Evolutionary conservation across 2,797 vertebrate species (phyloP).

Genomic region (Lacerta agilis): DNA sequence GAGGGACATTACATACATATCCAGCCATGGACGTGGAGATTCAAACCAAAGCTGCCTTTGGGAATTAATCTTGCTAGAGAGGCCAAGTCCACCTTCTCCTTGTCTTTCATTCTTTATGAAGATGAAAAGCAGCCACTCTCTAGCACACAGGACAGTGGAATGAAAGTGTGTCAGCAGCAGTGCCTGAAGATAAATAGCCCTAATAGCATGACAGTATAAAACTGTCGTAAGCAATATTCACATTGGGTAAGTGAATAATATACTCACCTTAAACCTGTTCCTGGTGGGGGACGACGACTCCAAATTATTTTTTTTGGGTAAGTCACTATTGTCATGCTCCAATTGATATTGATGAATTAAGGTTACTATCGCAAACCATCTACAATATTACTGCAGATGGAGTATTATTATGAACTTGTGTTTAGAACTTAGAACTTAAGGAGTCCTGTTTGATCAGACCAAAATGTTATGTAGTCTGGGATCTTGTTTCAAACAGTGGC

Average conservation of each 20-base stretch:
- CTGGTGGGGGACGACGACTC: constrained; percentile 32
- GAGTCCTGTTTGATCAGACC: not conserved
- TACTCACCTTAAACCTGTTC: constrained; percentile 52
- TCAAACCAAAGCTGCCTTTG: not conserved
- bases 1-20: not conserved
- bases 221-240: constrained; percentile 67
- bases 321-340: constrained; percentile 29
- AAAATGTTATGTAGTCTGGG: no score
- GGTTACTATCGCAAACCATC: constrained; percentile 43
- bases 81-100: not conserved
- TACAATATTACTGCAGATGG: constrained; percentile 43
- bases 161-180: constrained; percentile 37
- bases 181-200: constrained; percentile 68
- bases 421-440: constrained; percentile 54
- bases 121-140: constrained; percentile 17
- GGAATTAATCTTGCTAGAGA: not conserved
- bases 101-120: not conserved
- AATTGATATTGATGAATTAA: constrained; percentile 61
- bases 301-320: constrained; percentile 60
- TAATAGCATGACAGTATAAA: constrained; percentile 66
- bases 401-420: constrained; percentile 44
- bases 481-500: no score
- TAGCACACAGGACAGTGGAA: constrained; percentile 29
- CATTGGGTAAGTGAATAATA: constrained; percentile 57
- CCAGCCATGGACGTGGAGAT: not conserved